Percentiles rank a stretch among this genome's conserved stretches.
Evolutionary conservation across 37 sponge, comb jelly and placozoan genomes (phyloP).

Genomic region (Agelas oroides): DNA sequence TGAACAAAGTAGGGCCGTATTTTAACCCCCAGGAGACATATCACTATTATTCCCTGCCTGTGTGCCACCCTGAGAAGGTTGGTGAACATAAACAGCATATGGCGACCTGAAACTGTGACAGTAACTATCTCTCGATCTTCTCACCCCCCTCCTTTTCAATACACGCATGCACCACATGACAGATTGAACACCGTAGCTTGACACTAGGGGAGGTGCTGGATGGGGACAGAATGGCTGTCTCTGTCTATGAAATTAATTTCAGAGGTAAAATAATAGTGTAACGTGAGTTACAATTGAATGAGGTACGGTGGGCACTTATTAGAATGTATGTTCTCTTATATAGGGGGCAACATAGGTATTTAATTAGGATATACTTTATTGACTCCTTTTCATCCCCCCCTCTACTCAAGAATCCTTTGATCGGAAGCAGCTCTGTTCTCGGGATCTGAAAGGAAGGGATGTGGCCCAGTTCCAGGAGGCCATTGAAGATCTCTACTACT

Average conservation of each 20-base stretch:
- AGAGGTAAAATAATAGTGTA: conserved; percentile 19
- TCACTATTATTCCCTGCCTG: conserved; percentile 90
- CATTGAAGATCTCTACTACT: conserved; percentile 94
- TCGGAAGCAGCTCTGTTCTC: conserved; percentile 72
- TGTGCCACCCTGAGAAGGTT: conserved; percentile 87
- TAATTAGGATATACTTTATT: too few relatives aligned
- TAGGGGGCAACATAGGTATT: too few relatives aligned
- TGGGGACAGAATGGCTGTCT: conserved; percentile 92
- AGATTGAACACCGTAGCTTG: conserved; percentile 84
- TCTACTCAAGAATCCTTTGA: conserved; percentile 72
- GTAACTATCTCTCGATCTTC: neutral
- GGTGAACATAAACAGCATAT: too few relatives aligned
- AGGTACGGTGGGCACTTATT: neutral
- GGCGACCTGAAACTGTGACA: too few relatives aligned
- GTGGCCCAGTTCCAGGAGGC: conserved; percentile 69
- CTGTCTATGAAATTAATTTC: conserved; percentile 82
- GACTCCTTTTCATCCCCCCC: too few relatives aligned
- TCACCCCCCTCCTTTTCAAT: neutral
- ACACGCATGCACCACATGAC: too few relatives aligned
- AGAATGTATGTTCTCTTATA: neutral
- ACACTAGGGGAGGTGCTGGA: conserved; percentile 93
- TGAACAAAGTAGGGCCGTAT: conserved; percentile 96
- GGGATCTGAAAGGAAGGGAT: conserved; percentile 38
- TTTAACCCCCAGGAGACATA: conserved; percentile 97
- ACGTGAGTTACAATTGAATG: neutral